Evolutionary conservation across 2,888 invertebrate species (phyloP).

Genomic region (Ichneumoninae sp.): DNA sequence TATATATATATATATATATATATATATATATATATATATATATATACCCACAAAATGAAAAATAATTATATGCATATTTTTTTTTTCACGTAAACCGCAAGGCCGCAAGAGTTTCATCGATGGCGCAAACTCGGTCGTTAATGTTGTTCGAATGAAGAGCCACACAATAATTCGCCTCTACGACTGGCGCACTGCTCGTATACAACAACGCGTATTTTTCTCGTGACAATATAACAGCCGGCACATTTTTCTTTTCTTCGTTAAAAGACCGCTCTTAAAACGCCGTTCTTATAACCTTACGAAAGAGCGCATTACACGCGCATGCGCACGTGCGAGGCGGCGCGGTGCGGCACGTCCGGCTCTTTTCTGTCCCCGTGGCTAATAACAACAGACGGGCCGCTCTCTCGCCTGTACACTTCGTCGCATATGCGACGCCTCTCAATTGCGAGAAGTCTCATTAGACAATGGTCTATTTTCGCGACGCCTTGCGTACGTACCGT

Average conservation of each 20-base stretch:
- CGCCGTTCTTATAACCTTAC: slow-evolving; percentile 11
- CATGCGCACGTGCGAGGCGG: not conserved
- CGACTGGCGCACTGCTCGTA: not conserved
- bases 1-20: too few relatives aligned
- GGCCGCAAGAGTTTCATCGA: slow-evolving; percentile 39
- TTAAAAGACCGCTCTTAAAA: slow-evolving; percentile 2
- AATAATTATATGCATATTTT: not conserved
- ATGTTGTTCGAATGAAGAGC: slow-evolving; percentile 14
- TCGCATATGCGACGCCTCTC: slow-evolving; percentile 20
- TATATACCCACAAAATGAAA: not conserved
- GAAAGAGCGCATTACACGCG: slow-evolving; percentile 18
- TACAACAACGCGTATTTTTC: slow-evolving; percentile 19
- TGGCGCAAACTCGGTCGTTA: slow-evolving; percentile 3
- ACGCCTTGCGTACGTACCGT: slow-evolving; percentile 1
- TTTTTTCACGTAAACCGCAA: slow-evolving; percentile 47
- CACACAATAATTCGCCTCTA: not conserved
- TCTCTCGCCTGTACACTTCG: slow-evolving; percentile 4
- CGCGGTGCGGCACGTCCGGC: not conserved
- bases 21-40: not conserved
- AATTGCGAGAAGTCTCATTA: slow-evolving; percentile 37
- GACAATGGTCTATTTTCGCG: slow-evolving; percentile 54
- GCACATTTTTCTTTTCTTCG: not conserved
- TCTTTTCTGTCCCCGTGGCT: slow-evolving; percentile 31
- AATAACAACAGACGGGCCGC: slow-evolving; percentile 37
- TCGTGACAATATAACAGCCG: slow-evolving; percentile 7